Percentiles rank a stretch among this genome's conserved stretches.
Conservation (phyloP, 2,797 vertebrate genomes). For the Amazona finschi region DNA sequence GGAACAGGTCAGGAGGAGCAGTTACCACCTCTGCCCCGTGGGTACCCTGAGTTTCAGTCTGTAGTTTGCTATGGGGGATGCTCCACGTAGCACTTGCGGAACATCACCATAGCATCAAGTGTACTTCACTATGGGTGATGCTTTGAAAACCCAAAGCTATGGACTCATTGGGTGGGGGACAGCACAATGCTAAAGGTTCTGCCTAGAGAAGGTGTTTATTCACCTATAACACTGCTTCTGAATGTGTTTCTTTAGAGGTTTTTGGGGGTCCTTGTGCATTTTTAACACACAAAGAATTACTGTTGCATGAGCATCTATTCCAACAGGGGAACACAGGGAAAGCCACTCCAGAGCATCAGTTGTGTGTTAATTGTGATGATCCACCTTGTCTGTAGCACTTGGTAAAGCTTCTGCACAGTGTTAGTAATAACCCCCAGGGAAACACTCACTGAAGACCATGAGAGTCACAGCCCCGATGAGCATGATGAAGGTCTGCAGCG, state of each 20-base stretch:
- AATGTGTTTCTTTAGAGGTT: neutral
- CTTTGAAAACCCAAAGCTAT: neutral
- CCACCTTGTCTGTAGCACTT: neutral
- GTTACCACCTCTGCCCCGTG: neutral
- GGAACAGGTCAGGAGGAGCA: neutral
- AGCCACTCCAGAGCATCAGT: neutral
- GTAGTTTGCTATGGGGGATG: neutral
- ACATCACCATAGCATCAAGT: neutral
- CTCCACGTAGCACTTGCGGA: neutral
- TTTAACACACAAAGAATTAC: neutral
- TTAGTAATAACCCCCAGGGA: neutral
- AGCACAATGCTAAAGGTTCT: neutral
- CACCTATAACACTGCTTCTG: neutral
- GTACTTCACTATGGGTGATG: neutral
- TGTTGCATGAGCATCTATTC: neutral
- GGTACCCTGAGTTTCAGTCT: neutral
- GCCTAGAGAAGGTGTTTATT: neutral
- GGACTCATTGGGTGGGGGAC: neutral
- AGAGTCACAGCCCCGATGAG: constrained; percentile 86
- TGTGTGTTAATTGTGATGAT: neutral
- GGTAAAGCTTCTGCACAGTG: neutral
- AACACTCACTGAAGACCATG: constrained; percentile 92
- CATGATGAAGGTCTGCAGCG: constrained; percentile 92
- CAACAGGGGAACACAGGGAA: neutral
- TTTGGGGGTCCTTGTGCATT: neutral